Base-by-base conservation (phyloP, 2,888 invertebrate genomes). In the Synergus itoensis region DNA sequence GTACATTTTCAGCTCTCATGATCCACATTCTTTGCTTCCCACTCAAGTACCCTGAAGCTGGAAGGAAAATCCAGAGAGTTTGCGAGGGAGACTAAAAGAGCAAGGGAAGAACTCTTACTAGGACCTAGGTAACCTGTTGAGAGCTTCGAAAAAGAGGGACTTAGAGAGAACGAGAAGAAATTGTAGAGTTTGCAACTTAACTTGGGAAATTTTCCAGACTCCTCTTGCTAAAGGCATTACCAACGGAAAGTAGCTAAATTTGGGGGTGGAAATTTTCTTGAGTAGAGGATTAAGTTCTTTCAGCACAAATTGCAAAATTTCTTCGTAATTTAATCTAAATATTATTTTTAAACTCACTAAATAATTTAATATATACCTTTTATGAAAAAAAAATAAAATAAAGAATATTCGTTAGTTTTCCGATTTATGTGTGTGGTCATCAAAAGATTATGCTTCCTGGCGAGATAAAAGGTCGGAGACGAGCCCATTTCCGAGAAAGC, bases 171-270 rank as follows among this genome's bases (percentile, higher is more conserved):
- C 21, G 62, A 77, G 63, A 65, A 73, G 84, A 86, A 86, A 86
- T 84, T 85, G 81, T 82, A 86, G 84, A 86, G 86, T 85, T 83
- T 82, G 84, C 83, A 84, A 85, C 85, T 86, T 84, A 85, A 85
- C 84, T 86, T 67, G 84, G 84, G 86, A 88, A 89, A 89, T 89
- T 89, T 88, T 85, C 86, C 88, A 88, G 89, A 88, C 81, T 48
- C 43, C 41, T 36, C 48, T 63, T 64, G 40, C 84, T 85, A 79
- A 80, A 81, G 84, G 86, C 85, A 85, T 86, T 86, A 79, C 81
- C 81, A 82, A 87, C 79, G 84, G 85, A 86, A 86, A 87, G 87
- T 87, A 85, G 86, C 82, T 86, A 83, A 82, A 77, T 69, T 78
- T 73, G 64, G 14, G 73, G 60, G 21, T 65, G 69, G 82, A 84